Evolutionary conservation across 2,888 invertebrate genomes (phyloP).

Genomic region (Onthophagus sagittarius): DNA sequence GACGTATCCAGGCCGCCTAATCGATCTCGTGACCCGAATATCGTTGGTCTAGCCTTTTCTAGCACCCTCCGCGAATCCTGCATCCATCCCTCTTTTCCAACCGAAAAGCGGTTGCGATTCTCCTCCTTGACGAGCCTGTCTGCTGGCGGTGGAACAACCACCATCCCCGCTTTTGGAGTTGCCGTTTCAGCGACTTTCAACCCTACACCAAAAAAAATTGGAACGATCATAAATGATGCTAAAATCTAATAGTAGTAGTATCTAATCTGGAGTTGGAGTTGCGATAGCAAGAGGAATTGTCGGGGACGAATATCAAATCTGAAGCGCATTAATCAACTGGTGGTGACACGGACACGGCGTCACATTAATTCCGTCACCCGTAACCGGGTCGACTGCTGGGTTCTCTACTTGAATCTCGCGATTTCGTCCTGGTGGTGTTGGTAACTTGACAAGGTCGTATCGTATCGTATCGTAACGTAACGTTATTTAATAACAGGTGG

Average conservation of each 20-base stretch:
- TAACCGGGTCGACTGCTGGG: background rate
- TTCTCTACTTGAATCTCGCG: background rate
- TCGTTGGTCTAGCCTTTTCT: constrained; percentile 26
- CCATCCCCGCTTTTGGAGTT: background rate
- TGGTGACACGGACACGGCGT: constrained; percentile 42
- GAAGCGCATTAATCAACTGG: constrained; percentile 43
- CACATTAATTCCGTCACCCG: constrained; percentile 40
- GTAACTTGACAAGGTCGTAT: background rate
- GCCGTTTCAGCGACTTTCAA: background rate
- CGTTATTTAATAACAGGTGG: background rate
- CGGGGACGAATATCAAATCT: constrained; percentile 30
- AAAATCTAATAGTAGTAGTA: background rate
- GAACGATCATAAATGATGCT: no score
- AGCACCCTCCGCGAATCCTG: background rate
- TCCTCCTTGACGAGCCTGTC: background rate
- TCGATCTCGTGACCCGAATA: constrained; percentile 34
- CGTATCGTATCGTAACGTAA: background rate
- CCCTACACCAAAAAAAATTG: background rate
- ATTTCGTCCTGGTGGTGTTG: background rate
- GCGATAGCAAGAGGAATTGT: background rate
- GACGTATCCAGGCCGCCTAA: constrained; percentile 25
- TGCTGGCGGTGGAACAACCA: background rate
- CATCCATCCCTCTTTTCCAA: constrained; percentile 5
- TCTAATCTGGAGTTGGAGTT: background rate
- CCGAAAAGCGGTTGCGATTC: background rate